Conservation (phyloP, 2,888 invertebrate species). For the Tineola bisselliella region DNA sequence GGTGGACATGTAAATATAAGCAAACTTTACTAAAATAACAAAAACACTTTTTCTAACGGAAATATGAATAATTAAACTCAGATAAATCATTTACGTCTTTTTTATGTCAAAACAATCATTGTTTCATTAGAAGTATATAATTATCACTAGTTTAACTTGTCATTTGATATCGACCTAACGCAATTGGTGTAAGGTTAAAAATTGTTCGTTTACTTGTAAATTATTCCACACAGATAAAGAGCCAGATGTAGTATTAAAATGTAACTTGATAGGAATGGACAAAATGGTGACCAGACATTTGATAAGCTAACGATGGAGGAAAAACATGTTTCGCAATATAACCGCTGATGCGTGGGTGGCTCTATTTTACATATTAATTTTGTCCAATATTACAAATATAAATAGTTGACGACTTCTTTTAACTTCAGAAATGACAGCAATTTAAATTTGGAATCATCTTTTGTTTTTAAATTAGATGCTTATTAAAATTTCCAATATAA, state of each 20-base stretch:
- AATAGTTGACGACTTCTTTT: too few relatives aligned
- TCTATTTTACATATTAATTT: too few relatives aligned
- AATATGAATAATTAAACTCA: not conserved
- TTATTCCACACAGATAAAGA: not conserved
- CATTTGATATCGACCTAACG: not conserved
- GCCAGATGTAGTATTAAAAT: slow-evolving; percentile 8
- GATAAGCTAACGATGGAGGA: slow-evolving; percentile 19
- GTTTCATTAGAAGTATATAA: not conserved
- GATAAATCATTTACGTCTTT: slow-evolving; percentile 7
- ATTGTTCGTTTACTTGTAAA: not conserved
- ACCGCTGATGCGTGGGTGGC: slow-evolving; percentile 16
- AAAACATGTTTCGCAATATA: slow-evolving; percentile 37
- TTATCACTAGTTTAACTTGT: not conserved
- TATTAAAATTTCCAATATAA: too few relatives aligned
- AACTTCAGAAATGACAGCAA: too few relatives aligned
- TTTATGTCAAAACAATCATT: not conserved
- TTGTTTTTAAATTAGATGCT: too few relatives aligned
- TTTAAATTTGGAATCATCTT: too few relatives aligned
- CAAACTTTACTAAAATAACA: slow-evolving; percentile 2
- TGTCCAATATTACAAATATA: too few relatives aligned
- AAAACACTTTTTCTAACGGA: not conserved
- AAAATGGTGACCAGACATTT: not conserved
- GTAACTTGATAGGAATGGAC: slow-evolving; percentile 1
- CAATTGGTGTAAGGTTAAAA: not conserved
- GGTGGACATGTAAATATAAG: not conserved